Base-by-base conservation (phyloP, 1,140 invertebrate species). In the Elymnias hypermnestra region DNA sequence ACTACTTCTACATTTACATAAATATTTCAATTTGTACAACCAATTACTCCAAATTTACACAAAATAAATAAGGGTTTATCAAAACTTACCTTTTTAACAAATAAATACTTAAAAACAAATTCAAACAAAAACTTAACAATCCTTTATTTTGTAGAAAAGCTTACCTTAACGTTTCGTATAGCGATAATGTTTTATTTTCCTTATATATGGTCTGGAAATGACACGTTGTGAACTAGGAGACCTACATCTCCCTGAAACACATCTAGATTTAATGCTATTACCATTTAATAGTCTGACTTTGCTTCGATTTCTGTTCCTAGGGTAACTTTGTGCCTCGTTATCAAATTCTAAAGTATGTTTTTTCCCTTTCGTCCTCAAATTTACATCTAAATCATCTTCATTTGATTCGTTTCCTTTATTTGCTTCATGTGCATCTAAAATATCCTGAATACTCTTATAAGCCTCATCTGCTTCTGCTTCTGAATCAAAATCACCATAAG, bases 391-490 rank as follows among this genome's bases (percentile, higher is more conserved):
- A 21, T 57, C 53, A 25, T 37, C 31, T 42, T 15, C 43, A 43
- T 54, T 26, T 8, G 26, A 36, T 33, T 38, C 41, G 10, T 22
- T 53, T 0, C 25, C 51, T 63, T 74, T 68, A 31, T 74, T 72
- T 0, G 58, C 59, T 55, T 83, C 75, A 38, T 83, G 73, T 5
- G 75, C 72, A 14, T 78, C 71, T 33, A 82, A 43, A 43, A 81
- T 81, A 10, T 79, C 77, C 35, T 79, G 72, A 14, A 78, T 82
- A 48, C 69, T 82, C 37, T 60, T 76, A 17, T 73, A 82, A 2
- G 62, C 71, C 3, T 79, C 64, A 9, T 57, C 59, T 18, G 63
- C 63, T 56, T 83, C 72, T 7, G 54, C 44, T 33, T 71, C 38
- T 10, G 40, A 28, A 1, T 31, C 48, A 13, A 15, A 4, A 5